Evolutionary conservation across 2,888 invertebrate species (phyloP).

Genomic region (Ochlodes sylvanus): DNA sequence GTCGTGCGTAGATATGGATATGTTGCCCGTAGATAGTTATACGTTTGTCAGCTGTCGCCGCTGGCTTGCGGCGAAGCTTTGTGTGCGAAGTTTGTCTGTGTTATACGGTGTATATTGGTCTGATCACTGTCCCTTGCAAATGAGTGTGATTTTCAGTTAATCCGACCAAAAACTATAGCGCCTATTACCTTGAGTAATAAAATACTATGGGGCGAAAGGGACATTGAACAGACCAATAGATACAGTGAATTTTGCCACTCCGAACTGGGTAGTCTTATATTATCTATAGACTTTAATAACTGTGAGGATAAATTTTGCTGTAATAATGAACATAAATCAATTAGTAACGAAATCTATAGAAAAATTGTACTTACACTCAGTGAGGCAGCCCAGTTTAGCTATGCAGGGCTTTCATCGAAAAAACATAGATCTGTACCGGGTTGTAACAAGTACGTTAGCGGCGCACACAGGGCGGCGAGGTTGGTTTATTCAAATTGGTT

Average conservation of each 20-base stretch:
- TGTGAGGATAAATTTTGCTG: too few species aligned
- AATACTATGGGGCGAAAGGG: too few species aligned
- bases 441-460: conserved; percentile 22
- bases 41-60: neutral
- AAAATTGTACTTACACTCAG: too few species aligned
- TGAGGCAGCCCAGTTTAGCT: neutral
- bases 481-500: neutral
- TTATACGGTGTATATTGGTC: conserved; percentile 7
- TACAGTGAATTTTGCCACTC: too few species aligned
- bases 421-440: conserved; percentile 17
- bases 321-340: too few species aligned
- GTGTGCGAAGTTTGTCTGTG: neutral
- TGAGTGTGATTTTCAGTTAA: conserved; percentile 5
- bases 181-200: too few species aligned
- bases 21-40: neutral
- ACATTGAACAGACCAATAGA: too few species aligned
- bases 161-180: neutral
- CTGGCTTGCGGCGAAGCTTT: conserved; percentile 5
- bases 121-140: conserved; percentile 12
- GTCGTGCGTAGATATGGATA: conserved; percentile 25
- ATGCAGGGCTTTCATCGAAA: neutral
- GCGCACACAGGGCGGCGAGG: conserved; percentile 16
- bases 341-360: too few species aligned
- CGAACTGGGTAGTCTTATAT: too few species aligned
- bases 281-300: too few species aligned